phyloP scores from a whole-genome alignment of 2,113 vertebrate genomes.

The Rhinoptilus africanus region DNA sequence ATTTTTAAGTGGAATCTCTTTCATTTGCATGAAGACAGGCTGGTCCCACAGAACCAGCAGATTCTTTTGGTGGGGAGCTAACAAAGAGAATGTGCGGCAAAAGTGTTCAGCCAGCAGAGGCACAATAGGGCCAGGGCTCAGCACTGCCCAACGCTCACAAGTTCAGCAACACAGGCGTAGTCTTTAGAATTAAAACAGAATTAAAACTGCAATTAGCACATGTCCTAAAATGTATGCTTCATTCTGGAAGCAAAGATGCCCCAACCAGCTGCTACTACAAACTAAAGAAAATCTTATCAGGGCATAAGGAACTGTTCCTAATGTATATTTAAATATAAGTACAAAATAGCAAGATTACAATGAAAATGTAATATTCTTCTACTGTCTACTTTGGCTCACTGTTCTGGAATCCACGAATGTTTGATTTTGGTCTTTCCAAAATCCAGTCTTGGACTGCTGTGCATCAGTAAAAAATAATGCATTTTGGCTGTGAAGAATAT shows the following conservation, averaged over 20 bases:
- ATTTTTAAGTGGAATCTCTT: not conserved
- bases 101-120: rapidly evolving
- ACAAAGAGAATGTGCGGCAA: not conserved
- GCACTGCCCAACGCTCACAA: not conserved
- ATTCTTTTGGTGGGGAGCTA: not conserved
- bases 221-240: not conserved
- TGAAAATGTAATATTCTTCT: not conserved
- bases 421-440: conserved; percentile 11
- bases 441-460: not conserved
- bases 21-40: not conserved
- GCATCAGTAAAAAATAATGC: not conserved
- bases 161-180: not conserved
- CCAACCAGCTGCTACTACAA: not conserved
- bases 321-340: not conserved
- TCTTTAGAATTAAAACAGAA: not conserved
- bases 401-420: not conserved
- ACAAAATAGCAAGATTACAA: not conserved
- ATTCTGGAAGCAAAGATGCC: not conserved
- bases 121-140: not conserved
- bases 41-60: not conserved
- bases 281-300: not conserved
- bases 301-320: not conserved
- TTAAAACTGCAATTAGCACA: not conserved
- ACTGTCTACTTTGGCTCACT: not conserved
- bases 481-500: not conserved